phyloP scores from a whole-genome alignment of 2,888 invertebrate species.

The Phrixothrix hirtus region DNA sequence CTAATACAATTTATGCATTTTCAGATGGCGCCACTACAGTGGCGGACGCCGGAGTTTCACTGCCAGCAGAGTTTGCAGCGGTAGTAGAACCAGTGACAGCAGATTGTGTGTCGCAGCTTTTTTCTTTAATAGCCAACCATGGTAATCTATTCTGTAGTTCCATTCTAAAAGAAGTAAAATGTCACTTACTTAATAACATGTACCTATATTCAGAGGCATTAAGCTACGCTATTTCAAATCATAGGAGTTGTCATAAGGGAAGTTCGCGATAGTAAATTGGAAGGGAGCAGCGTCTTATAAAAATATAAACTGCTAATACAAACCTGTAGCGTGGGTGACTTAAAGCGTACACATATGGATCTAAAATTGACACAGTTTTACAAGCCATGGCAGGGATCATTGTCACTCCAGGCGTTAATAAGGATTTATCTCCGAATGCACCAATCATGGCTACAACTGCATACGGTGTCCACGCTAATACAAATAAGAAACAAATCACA shows the following conservation, averaged over 20 bases:
- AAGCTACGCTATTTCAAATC: too few relatives aligned
- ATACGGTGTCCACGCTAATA: constrained; percentile 90
- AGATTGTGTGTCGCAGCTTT: constrained; percentile 62
- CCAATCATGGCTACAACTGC: constrained; percentile 81
- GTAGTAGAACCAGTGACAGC: constrained; percentile 60
- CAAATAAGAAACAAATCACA: constrained; percentile 81
- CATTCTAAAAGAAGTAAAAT: too few relatives aligned
- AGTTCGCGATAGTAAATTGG: too few relatives aligned
- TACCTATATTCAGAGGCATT: too few relatives aligned
- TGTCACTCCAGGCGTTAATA: constrained; percentile 76
- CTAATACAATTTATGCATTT: neutral
- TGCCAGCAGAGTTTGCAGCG: too few relatives aligned
- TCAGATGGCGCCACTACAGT: neutral
- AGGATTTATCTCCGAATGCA: constrained; percentile 74
- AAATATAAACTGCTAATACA: too few relatives aligned
- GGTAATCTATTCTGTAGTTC: constrained; percentile 81
- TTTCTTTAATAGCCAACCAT: constrained; percentile 73
- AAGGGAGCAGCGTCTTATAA: too few relatives aligned
- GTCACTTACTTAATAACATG: too few relatives aligned
- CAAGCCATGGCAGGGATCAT: constrained; percentile 88
- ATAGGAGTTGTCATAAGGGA: too few relatives aligned
- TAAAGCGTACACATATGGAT: constrained; percentile 89
- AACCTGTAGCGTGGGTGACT: constrained; percentile 88
- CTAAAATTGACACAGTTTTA: constrained; percentile 87
- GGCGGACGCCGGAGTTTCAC: constrained; percentile 34